Conservation (phyloP, 2,113 vertebrate species). For the Dendrocopos noguchii region DNA sequence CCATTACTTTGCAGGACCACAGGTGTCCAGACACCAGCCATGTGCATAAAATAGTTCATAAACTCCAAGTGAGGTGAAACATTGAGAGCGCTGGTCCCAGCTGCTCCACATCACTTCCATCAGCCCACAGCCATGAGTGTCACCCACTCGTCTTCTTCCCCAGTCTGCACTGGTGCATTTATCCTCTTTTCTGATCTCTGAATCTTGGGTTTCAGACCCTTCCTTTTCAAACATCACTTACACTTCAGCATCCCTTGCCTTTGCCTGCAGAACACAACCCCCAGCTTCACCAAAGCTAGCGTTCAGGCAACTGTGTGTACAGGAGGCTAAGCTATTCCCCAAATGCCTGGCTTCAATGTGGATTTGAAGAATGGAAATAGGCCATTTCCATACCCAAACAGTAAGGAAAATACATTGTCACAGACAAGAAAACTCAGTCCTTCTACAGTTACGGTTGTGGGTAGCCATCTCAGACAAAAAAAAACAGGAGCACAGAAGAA, state of each 20-base stretch:
- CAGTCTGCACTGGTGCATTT: not conserved
- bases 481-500: not conserved
- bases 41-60: fast-evolving
- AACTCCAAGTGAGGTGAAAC: not conserved
- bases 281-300: not conserved
- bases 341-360: not conserved
- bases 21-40: not conserved
- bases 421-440: not conserved
- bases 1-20: fast-evolving
- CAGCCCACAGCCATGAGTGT: fast-evolving
- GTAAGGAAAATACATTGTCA: not conserved
- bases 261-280: not conserved
- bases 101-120: fast-evolving
- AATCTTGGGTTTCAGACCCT: not conserved
- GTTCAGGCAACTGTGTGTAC: not conserved
- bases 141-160: not conserved
- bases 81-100: not conserved
- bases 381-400: not conserved
- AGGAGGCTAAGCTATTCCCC: not conserved
- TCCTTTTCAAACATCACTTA: not conserved
- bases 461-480: not conserved
- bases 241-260: not conserved
- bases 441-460: not conserved
- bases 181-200: not conserved
- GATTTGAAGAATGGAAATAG: not conserved